Evolutionary conservation across 2,113 vertebrate species (phyloP).

Genomic region (Diadophis punctatus): DNA sequence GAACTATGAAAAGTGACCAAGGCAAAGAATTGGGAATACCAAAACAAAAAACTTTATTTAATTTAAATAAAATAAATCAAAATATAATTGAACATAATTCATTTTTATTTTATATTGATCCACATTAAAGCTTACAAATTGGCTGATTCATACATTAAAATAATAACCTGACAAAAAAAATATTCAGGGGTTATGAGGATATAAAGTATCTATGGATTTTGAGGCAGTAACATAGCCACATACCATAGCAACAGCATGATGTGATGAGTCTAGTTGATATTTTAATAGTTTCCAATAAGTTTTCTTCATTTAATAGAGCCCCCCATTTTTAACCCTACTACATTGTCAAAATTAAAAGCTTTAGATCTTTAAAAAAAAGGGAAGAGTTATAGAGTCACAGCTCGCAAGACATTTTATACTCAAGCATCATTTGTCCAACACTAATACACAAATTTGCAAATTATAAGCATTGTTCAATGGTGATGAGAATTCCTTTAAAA

Average conservation of each 20-base stretch:
- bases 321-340: background rate
- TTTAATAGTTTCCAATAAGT: background rate
- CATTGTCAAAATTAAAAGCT: background rate
- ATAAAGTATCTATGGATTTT: background rate
- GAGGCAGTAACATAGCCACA: background rate
- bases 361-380: background rate
- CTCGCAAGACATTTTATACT: background rate
- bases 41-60: background rate
- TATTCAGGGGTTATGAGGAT: background rate
- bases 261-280: background rate
- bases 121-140: background rate
- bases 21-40: background rate
- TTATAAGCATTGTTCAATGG: background rate
- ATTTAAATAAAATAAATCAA: background rate
- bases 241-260: background rate
- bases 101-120: background rate
- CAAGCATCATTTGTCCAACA: background rate
- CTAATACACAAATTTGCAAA: background rate
- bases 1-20: background rate
- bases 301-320: background rate
- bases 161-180: background rate
- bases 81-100: background rate
- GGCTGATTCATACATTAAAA: background rate
- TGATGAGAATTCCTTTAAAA: background rate
- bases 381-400: background rate